A percentile compares a stretch with the other conserved stretches of the same genome.
phyloP scores from a whole-genome alignment of 37 sponge, comb jelly and placozoan species.

The Spongilla lacustris region DNA sequence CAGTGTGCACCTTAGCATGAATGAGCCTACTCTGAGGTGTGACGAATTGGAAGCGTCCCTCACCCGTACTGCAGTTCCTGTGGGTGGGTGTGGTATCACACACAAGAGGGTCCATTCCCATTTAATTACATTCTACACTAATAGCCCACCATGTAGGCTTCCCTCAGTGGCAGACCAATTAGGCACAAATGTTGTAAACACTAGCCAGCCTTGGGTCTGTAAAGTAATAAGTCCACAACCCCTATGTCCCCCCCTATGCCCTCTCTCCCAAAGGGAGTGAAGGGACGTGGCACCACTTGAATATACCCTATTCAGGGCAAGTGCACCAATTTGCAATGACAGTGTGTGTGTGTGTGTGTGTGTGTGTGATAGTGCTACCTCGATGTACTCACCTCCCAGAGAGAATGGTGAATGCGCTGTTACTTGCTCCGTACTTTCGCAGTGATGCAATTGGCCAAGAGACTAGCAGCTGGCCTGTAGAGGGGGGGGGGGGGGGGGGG shows the following conservation, averaged over 20 bases:
- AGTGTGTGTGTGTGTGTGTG: background rate
- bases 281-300: background rate
- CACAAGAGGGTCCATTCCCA: background rate
- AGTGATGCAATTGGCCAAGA: conserved; percentile 72
- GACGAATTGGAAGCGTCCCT: conserved; percentile 72
- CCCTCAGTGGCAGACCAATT: background rate
- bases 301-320: background rate
- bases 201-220: no score
- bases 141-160: background rate
- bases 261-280: background rate
- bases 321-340: background rate
- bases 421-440: conserved; percentile 74
- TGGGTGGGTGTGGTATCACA: background rate
- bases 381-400: conserved; percentile 64
- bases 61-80: conserved; percentile 73
- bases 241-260: background rate
- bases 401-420: conserved; percentile 75
- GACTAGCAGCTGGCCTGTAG: conserved; percentile 56
- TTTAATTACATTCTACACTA: background rate
- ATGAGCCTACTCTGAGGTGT: conserved; percentile 60
- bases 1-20: conserved; percentile 52
- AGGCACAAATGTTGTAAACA: background rate
- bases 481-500: background rate
- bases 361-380: background rate
- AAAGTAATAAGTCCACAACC: background rate